Conservation (phyloP, 2,113 vertebrate species). For the Oncorhynchus kisutch region DNA sequence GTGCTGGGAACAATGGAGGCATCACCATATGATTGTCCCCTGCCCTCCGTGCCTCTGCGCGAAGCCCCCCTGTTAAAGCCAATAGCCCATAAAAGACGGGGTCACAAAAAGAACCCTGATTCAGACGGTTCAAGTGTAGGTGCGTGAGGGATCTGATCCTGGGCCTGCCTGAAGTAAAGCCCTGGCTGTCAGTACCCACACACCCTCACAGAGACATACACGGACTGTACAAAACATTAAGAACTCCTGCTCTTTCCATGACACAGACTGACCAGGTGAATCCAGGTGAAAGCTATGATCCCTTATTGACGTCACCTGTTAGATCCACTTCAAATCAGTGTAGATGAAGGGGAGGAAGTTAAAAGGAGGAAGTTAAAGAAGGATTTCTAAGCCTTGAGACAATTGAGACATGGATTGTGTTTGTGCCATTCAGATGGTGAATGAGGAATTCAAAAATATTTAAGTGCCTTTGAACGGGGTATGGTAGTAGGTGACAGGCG, state of each 20-base stretch:
- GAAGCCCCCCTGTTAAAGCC: constrained; percentile 39
- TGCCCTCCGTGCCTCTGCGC: background rate
- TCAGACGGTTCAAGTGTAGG: constrained; percentile 30
- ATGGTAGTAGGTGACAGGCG: too few species aligned
- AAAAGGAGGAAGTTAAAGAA: too few species aligned
- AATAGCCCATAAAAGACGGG: constrained; percentile 28
- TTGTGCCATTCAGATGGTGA: too few species aligned
- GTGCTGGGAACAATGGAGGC: constrained; percentile 19
- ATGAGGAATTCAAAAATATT: too few species aligned
- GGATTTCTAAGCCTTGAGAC: too few species aligned
- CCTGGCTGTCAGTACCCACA: constrained; percentile 17
- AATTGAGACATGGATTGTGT: too few species aligned
- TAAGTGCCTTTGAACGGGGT: too few species aligned
- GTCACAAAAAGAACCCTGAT: constrained; percentile 23
- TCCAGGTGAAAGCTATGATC: too few species aligned
- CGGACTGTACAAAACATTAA: background rate
- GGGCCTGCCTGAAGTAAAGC: constrained; percentile 12
- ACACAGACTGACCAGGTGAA: too few species aligned
- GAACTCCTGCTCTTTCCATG: background rate
- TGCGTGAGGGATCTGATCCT: constrained; percentile 28
- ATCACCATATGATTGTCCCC: background rate
- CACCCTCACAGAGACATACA: background rate
- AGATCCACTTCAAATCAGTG: too few species aligned
- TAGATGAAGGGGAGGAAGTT: too few species aligned
- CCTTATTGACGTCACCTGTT: too few species aligned